A percentile compares a stretch with the other conserved stretches of the same genome.
These are phyloP conservation scores for Ondatra zibethicus DNA, from an alignment of 2,113 vertebrate genomes.

Conservation along the genomic window DNA sequence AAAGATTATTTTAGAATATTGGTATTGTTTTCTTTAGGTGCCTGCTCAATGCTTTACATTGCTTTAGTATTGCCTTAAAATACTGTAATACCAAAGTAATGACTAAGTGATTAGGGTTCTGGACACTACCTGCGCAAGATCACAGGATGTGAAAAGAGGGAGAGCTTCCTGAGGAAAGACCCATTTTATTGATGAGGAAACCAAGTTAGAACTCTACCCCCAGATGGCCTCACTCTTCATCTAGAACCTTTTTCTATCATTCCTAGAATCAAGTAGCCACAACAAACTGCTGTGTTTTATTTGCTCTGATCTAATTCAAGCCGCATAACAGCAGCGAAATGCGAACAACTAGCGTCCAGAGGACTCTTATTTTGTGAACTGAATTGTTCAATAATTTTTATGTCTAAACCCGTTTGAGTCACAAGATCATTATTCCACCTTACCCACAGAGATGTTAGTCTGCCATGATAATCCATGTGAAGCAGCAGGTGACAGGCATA, in stretches of 20 bases:
- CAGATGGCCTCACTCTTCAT: neutral
- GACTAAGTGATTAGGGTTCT: neutral
- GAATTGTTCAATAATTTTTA: neutral
- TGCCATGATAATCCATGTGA: neutral
- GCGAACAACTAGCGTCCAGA: neutral
- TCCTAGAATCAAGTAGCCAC: neutral
- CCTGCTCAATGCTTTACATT: neutral
- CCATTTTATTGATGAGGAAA: neutral
- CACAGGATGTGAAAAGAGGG: neutral
- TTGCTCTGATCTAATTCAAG: neutral
- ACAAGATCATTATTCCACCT: neutral
- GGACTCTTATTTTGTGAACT: neutral
- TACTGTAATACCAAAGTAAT: neutral
- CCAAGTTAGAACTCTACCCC: neutral
- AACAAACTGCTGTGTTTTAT: neutral
- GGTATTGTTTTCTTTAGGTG: conserved; percentile 18
- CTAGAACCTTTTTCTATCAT: neutral
- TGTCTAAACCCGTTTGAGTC: neutral
- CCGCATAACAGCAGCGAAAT: neutral
- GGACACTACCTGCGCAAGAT: neutral
- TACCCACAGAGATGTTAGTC: neutral
- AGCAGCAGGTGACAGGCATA: neutral
- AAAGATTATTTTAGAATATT: conserved; percentile 40
- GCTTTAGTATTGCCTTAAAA: neutral
- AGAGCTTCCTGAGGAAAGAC: neutral